phyloP scores from a whole-genome alignment of 2,888 invertebrate species.

The Apamea sordens region DNA sequence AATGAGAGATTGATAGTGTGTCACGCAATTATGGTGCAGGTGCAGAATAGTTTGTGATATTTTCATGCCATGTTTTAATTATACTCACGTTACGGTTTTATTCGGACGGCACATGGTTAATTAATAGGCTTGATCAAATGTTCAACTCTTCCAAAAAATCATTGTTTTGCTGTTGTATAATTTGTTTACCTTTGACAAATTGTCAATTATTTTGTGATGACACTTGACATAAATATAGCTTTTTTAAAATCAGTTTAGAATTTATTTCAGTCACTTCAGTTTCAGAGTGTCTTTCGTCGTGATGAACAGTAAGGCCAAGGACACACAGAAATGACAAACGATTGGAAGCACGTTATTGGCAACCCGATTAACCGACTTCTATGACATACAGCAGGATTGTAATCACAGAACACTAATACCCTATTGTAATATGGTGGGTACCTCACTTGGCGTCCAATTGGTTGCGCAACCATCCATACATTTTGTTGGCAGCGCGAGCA shows the following conservation, averaged over 20 bases:
- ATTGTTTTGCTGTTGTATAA: background rate
- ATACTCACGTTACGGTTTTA: constrained; percentile 14
- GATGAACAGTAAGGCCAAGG: background rate
- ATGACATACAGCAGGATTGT: too few species aligned
- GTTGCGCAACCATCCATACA: too few species aligned
- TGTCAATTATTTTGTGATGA: background rate
- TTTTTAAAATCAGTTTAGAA: constrained; percentile 5
- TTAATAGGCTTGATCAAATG: background rate
- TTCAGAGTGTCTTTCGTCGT: background rate
- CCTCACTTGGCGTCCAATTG: too few species aligned
- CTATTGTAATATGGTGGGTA: too few species aligned
- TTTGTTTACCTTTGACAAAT: constrained; percentile 1
- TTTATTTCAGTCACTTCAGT: background rate
- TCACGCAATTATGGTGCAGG: too few species aligned
- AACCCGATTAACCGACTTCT: background rate
- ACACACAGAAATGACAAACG: background rate
- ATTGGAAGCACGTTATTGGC: background rate
- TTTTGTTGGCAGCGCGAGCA: too few species aligned
- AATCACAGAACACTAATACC: too few species aligned
- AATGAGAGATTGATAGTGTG: too few species aligned
- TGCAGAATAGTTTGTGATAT: background rate
- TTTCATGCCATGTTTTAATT: background rate
- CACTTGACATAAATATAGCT: background rate
- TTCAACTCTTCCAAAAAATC: background rate
- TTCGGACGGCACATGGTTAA: background rate